These are phyloP conservation scores for Apodemia mormo DNA, from an alignment of 2,888 invertebrate species.

Conservation along the genomic window DNA sequence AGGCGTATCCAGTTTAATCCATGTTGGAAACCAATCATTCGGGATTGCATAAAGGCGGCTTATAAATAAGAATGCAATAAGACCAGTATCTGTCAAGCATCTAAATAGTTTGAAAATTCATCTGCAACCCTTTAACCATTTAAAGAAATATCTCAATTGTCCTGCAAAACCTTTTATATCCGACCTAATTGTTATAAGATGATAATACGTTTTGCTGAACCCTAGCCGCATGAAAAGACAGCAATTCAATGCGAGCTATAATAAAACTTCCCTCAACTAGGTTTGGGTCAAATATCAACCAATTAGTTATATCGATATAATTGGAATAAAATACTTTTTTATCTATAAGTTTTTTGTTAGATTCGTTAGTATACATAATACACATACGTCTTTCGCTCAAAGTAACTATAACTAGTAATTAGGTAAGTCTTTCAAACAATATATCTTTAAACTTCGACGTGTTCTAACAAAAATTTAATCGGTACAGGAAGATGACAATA, in stretches of 20 bases:
- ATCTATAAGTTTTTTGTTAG: background rate
- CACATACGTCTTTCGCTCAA: too few species aligned
- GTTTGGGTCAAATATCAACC: background rate
- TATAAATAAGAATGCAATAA: background rate
- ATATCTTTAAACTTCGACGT: too few species aligned
- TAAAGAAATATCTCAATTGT: background rate
- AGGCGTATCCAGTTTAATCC: too few species aligned
- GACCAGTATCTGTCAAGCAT: background rate
- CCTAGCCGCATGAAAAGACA: background rate
- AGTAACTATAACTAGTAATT: too few species aligned
- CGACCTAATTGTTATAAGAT: slow-evolving; percentile 4
- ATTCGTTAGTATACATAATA: too few species aligned
- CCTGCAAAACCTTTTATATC: slow-evolving; percentile 5
- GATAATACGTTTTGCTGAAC: slow-evolving; percentile 18
- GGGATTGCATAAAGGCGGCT: too few species aligned
- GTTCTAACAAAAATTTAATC: too few species aligned
- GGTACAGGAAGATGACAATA: too few species aligned
- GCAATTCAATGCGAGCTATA: slow-evolving; percentile 18
- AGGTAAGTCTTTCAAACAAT: too few species aligned
- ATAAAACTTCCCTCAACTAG: slow-evolving; percentile 8
- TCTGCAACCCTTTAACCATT: background rate
- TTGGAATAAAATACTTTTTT: too few species aligned
- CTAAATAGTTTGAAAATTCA: background rate
- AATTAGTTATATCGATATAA: background rate
- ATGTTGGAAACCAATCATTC: too few species aligned